Base-by-base conservation (phyloP, 1,140 invertebrate genomes). In the Leptinotarsa defecta region DNA sequence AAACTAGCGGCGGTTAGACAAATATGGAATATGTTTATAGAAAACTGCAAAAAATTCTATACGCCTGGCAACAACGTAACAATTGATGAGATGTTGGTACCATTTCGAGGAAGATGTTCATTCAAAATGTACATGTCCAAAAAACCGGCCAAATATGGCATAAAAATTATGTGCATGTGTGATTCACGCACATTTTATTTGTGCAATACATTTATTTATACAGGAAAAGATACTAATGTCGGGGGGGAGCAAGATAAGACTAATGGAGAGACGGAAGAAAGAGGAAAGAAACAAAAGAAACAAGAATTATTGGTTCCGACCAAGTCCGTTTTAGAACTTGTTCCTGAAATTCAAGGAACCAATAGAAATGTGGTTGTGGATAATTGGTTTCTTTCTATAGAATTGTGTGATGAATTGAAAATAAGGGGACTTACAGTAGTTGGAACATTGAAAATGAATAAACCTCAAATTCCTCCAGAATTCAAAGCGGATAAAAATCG, bases 81-180 rank as follows among this genome's bases (percentile, higher is more conserved):
- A 81, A 67, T 65, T 67, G 85, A 86, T 77, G 84, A 87, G 77
- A 81, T 82, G 81, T 77, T 87, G 5, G 73, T 78, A 17, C 20
- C n/a, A 20, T 76, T 76, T 71, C 69, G 74, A 71, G 63, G 52
- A 52, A 52, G 49, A 52, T 52, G 49, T 52, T 52, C 49, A 69
- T 78, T 73, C 62, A 74, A 71, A 74, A 76, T 74, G 71, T 78
- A 78, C 68, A 73, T 76, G 71, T 71, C 71, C 22, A 70, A 65
- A 13, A 78, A 78, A 65, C 74, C 74, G n/a, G 62, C 48, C 48
- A 78, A 76, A 71, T 78, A 78, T 65, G 74, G 78, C 34, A 71
- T 77, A 34, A 77, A 79, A 70, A 75, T 79, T 15, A 52, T 74
- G 17, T 49, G 27, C 43, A 13, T 77, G 24, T 49, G 48, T 8